Base-by-base conservation (phyloP, 2,797 vertebrate genomes). In the Acanthiza pusilla region DNA sequence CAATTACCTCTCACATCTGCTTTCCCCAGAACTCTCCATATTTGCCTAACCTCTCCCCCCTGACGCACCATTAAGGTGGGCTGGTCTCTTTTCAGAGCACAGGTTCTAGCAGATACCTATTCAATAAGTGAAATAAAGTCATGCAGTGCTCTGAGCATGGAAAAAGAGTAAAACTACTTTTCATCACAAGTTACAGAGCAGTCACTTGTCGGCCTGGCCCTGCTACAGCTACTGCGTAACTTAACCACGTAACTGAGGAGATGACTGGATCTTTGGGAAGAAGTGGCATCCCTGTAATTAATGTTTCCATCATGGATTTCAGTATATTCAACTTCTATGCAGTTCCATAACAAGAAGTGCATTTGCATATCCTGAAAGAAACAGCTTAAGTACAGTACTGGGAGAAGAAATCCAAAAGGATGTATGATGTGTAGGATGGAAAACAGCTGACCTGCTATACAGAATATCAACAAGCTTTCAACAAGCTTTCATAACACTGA, bases 401-500 rank as follows among this genome's bases (percentile, higher is more conserved):
- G 53, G 42, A 90, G 50, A 78, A 91, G 71, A 92, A 87, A 85
- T 25, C 61, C 67, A 66, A 94, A 88, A 91, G 66, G 85, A 91
- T 86, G 90, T 60, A 95, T 34, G 26, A 87, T 92, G 83, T 72
- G 94, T 96, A 77, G 91, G 91, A 88, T 77, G 90, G 85, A 70
- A 88, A 85, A 82, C 70, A 94, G 94, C 89, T 93, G 92, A 95
- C 95, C 92, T 91, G 95, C 94, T 95, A 91, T 50, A 88, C 90
- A 91, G 94, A 93, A 85, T 84, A 95, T 75, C 93, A 93, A 91
- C 83, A 66, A 88, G 92, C 94, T 93, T 96, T 96, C 93, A 96
- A 94, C 92, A 83, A 84, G 93, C 85, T 91, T 95, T 94, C 92
- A 92, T 80, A 75, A 85, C 38, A 66, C 58, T 63, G 42, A 75